Percentiles rank a stretch among this genome's conserved stretches.
These are phyloP conservation scores for Erannis defoliaria DNA, from an alignment of 2,888 invertebrate genomes.

Conservation along the genomic window DNA sequence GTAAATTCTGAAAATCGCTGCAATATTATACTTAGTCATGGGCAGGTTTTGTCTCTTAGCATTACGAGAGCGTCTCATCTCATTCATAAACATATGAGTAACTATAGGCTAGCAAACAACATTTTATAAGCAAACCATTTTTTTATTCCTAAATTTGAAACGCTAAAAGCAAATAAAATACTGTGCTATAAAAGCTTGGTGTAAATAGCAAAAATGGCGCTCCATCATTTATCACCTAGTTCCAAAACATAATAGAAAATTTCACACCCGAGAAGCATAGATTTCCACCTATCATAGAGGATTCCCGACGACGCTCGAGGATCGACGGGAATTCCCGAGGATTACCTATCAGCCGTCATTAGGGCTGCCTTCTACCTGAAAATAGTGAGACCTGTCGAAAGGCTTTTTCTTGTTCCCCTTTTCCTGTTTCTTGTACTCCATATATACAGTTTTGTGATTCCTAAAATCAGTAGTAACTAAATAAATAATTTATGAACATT, in stretches of 20 bases:
- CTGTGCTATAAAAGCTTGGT: neutral
- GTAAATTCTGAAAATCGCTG: no score
- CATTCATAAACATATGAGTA: no score
- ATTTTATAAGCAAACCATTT: no score
- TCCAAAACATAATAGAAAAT: constrained; percentile 41
- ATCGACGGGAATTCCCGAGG: constrained; percentile 37
- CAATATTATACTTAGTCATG: no score
- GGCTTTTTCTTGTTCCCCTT: no score
- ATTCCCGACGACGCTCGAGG: constrained; percentile 33
- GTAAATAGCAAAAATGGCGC: constrained; percentile 18
- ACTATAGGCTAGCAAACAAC: no score
- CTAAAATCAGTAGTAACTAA: no score
- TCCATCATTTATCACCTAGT: constrained; percentile 39
- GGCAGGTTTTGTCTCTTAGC: no score
- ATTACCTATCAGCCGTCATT: constrained; percentile 39
- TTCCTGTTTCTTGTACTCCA: no score
- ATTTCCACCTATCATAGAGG: constrained; percentile 37
- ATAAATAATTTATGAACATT: no score
- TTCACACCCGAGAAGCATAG: constrained; percentile 41
- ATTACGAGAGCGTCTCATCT: no score
- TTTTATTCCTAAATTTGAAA: neutral
- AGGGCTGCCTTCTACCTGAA: constrained; percentile 15
- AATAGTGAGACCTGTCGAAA: neutral
- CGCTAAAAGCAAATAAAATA: neutral
- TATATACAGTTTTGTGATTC: neutral